A percentile compares a stretch with the other conserved stretches of the same genome.
Conservation (phyloP, 2,113 vertebrate species). For the Rhinichthys klamathensis region DNA sequence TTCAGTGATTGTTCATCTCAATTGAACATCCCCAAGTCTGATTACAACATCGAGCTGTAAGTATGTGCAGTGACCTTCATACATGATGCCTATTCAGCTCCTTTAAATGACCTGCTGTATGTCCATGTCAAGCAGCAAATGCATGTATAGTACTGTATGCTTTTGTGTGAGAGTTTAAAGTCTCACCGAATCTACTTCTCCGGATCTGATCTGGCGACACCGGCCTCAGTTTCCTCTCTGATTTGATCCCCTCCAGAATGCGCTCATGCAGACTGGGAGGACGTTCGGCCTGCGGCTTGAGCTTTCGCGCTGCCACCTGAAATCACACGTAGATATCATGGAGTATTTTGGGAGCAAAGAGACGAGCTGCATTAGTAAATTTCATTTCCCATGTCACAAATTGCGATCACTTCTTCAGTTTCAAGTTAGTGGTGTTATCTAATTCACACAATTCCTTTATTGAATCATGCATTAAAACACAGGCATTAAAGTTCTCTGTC, state of each 20-base stretch:
- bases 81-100: neutral
- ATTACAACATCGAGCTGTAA: neutral
- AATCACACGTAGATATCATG: neutral
- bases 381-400: neutral
- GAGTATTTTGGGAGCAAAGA: too few species aligned
- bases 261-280: slow-evolving; percentile 95
- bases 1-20: neutral
- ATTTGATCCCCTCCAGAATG: slow-evolving; percentile 94
- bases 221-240: slow-evolving; percentile 91
- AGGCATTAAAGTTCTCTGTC: too few species aligned
- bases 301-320: slow-evolving; percentile 90
- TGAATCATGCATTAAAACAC: too few species aligned
- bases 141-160: neutral
- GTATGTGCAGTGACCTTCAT: slow-evolving; percentile 24
- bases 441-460: too few species aligned
- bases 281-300: slow-evolving; percentile 89
- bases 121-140: neutral
- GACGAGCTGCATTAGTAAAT: neutral
- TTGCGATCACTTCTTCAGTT: too few species aligned
- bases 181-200: slow-evolving; percentile 86
- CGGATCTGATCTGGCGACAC: slow-evolving; percentile 91
- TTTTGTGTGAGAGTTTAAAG: neutral
- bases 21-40: neutral
- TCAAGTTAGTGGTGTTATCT: too few species aligned
- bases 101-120: neutral